Percentiles rank a stretch among this genome's conserved stretches.
Conservation (phyloP, 2,113 vertebrate species). For the Upupa epops region DNA sequence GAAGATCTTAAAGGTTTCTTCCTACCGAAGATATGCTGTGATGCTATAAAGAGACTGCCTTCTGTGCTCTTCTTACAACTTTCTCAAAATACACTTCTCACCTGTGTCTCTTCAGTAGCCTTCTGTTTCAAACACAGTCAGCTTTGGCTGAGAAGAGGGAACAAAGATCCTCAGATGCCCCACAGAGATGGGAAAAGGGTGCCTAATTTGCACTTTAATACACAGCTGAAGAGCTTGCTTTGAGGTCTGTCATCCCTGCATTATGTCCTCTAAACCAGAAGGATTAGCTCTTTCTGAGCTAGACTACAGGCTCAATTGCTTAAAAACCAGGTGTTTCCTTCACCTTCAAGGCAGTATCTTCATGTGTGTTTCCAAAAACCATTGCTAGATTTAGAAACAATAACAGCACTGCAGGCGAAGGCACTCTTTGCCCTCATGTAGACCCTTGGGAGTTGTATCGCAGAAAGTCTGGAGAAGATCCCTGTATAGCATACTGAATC, state of each 20-base stretch:
- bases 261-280: not conserved
- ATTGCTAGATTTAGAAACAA: not conserved
- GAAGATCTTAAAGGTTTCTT: not conserved
- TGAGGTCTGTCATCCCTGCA: not conserved
- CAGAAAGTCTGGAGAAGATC: not conserved
- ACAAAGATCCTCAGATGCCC: not conserved
- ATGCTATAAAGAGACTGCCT: not conserved
- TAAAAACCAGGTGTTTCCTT: not conserved
- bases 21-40: not conserved
- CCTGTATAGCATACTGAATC: not conserved
- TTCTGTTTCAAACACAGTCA: constrained; percentile 1
- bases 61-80: not conserved
- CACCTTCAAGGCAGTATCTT: not conserved
- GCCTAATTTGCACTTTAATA: not conserved
- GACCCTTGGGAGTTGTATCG: not conserved
- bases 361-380: not conserved
- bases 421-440: not conserved
- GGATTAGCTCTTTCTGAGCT: not conserved
- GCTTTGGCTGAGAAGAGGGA: not conserved
- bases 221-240: not conserved
- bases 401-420: not conserved
- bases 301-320: not conserved
- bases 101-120: not conserved
- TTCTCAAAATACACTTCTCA: not conserved
- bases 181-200: not conserved